Conservation (phyloP, 2,113 vertebrate species). For the Phaethornis superciliosus region DNA sequence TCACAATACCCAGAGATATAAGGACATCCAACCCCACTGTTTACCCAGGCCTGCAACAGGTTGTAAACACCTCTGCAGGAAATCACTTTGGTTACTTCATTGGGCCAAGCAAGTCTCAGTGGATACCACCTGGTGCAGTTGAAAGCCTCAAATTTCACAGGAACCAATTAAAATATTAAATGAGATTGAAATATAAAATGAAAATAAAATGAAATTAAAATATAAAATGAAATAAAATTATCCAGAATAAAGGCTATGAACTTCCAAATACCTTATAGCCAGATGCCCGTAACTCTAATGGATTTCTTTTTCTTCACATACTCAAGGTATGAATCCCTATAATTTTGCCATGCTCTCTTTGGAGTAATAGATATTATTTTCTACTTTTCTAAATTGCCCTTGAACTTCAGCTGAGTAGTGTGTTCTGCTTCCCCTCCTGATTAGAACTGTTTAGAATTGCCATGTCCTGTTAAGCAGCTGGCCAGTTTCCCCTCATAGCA, state of each 20-base stretch:
- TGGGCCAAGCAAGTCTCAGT: background rate
- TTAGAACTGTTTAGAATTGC: slow-evolving; percentile 60
- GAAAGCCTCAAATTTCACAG: background rate
- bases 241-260: background rate
- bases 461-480: slow-evolving; percentile 60
- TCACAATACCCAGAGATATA: background rate
- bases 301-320: background rate
- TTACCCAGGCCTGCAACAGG: background rate
- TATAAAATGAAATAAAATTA: background rate
- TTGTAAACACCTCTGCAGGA: background rate
- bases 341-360: background rate
- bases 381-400: slow-evolving; percentile 29
- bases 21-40: background rate
- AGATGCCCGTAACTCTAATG: background rate
- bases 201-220: background rate
- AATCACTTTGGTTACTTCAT: background rate
- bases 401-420: slow-evolving; percentile 47
- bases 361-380: slow-evolving; percentile 20
- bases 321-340: background rate
- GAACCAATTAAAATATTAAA: background rate
- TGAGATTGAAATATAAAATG: too few relatives aligned
- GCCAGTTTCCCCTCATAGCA: slow-evolving; percentile 33
- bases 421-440: slow-evolving; percentile 51
- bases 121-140: background rate
- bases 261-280: background rate